Evolutionary conservation across 2,888 invertebrate species (phyloP), one percentile per base, ranked within the genome.

Genomic region (Nomada flava): DNA sequence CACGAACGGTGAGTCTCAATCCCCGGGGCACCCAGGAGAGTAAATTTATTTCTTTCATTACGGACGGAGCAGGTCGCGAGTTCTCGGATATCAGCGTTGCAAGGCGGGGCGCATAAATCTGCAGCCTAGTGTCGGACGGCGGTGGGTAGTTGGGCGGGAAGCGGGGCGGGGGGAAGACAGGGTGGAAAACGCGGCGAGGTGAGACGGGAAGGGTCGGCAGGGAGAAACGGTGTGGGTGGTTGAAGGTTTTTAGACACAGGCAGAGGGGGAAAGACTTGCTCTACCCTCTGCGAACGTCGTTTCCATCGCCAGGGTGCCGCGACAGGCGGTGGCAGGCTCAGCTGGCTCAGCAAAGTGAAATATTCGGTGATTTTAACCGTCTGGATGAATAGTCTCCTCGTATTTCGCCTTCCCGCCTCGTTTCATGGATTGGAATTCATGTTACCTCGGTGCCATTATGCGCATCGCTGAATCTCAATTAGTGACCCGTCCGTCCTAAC

Each of bases 31-130:
- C 75, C 84, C 86, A 86, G 88, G 75, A 89, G 89, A 89, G 91
- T 92, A 91, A 93, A 93, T 93, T 93, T 93, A 94, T 94, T 93
- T 93, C 93, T 93, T 93, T 93, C 93, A 93, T 93, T 93, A 93
- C 93, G 91, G 91, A 92, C 91, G 89, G 89, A 93, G 90, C 92
- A 90, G 91, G 90, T 92, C 91, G 92, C 92, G 92, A 92, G 93
- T 93, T 93, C 93, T 93, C 91, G 92, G 92, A 92, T 93, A 93
- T 93, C 93, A 93, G 91, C 91, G 89, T 90, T 91, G 91, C 92
- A 89, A 93, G 92, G 91, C 92, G 91, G 91, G 90, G 88, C 91
- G 92, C 92, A 93, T 93, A 93, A 93, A 93, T 93, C 93, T 93
- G 91, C 91, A 89, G 90, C 88, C 91, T 87, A 87, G 89, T 87